Conservation (phyloP, 1,140 invertebrate species). For the Halesus radiatus region DNA sequence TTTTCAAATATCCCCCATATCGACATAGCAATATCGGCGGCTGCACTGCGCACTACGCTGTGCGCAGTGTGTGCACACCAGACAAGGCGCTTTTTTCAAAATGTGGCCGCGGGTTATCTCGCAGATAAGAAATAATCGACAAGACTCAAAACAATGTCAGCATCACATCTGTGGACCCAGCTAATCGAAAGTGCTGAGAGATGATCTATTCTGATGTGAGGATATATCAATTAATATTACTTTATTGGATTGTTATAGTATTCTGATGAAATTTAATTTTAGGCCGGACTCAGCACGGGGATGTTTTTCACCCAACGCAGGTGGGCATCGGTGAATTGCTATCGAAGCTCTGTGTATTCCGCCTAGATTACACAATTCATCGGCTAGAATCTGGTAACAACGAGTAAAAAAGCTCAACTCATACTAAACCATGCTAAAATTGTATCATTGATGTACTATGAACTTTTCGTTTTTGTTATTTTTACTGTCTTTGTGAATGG, state of each 20-base stretch:
- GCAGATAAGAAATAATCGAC: constrained; percentile 19
- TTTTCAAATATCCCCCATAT: constrained; percentile 16
- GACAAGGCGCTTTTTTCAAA: constrained; percentile 44
- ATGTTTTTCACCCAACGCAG: constrained; percentile 49
- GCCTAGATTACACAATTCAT: constrained; percentile 14
- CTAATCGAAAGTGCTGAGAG: neutral
- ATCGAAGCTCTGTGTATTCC: constrained; percentile 42
- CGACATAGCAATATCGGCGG: neutral
- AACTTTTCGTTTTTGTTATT: neutral
- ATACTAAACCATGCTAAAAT: too few species aligned
- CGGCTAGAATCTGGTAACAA: constrained; percentile 32
- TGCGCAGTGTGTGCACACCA: neutral
- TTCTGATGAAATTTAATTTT: constrained; percentile 33
- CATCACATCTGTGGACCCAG: neutral
- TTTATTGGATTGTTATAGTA: constrained; percentile 23
- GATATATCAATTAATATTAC: neutral
- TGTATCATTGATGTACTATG: neutral
- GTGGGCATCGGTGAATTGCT: constrained; percentile 48
- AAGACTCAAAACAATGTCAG: neutral
- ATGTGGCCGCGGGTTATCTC: constrained; percentile 34
- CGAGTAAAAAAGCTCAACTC: neutral
- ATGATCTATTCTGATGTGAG: neutral
- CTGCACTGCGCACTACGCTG: neutral
- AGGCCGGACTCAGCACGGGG: constrained; percentile 8
- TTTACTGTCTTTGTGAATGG: neutral